phyloP scores from a whole-genome alignment of 2,113 vertebrate species.

The Carassius gibelio region DNA sequence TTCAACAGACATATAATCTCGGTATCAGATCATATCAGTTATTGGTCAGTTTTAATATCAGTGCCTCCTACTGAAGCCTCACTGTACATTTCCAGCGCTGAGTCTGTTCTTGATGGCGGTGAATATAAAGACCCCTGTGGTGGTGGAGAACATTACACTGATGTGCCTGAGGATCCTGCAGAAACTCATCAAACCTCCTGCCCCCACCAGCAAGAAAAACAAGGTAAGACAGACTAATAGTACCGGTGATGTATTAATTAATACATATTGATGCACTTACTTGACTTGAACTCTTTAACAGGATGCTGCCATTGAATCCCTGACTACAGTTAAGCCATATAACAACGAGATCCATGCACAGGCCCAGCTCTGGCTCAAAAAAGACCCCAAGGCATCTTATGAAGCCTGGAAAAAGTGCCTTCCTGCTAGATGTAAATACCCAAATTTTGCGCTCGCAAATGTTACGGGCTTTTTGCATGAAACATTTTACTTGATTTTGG shows the following conservation, averaged over 20 bases:
- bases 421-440: conserved; percentile 86
- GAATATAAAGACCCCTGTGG: conserved; percentile 97
- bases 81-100: conserved; percentile 76
- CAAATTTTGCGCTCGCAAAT: neutral
- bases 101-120: conserved; percentile 98
- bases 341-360: conserved; percentile 98
- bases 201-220: conserved; percentile 97
- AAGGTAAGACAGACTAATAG: conserved; percentile 79
- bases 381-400: conserved; percentile 94
- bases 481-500: neutral
- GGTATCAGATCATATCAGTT: no score
- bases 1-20: no score
- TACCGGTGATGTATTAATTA: neutral
- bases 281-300: conserved; percentile 59
- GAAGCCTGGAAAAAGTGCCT: conserved; percentile 99
- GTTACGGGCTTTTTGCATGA: neutral
- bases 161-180: conserved; percentile 98
- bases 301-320: conserved; percentile 90
- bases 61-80: neutral
- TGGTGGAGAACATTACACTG: conserved; percentile 97
- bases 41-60: neutral
- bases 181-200: conserved; percentile 94
- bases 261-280: neutral
- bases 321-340: conserved; percentile 96
- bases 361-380: conserved; percentile 97